Base-by-base conservation (phyloP, 2,888 invertebrate species). In the Hirtodrosophila duncani region DNA sequence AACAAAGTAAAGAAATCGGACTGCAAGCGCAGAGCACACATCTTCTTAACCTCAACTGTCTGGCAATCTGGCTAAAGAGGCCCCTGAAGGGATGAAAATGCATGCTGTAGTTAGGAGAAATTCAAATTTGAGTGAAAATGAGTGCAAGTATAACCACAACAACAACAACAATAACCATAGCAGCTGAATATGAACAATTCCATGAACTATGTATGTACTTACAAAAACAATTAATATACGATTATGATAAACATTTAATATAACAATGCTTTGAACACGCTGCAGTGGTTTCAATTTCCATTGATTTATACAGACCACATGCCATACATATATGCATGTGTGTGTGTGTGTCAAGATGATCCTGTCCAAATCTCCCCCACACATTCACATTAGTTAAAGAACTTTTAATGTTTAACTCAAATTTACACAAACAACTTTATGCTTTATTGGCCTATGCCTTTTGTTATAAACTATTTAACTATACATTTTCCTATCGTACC, bases 361-460 rank as follows among this genome's bases (percentile, higher is more conserved):
- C n/a, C 24, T 13, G 3, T 20, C 1, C 10, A 14, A 6, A 7
- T 13, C 11, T 6, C 43, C 13, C 17, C 11, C 16, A 11, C 16
- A 20, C 18, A 45, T n/a, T n/a, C 13, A 26, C 20, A 51, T 43
- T 37, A 24, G 33, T 36, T 44, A 6, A 52, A 24, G 24, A 29
- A 34, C 18, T 17, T 24, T 13, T 16, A 33, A 33, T 43, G 17
- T 16, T 26, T 24, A 44, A 33, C 38, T 14, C 14, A 4, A 41
- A 38, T 52, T 51, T 34, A 45, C 33, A 21, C 26, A 30, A 18
- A 33, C n/a, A 16, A 37, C 29, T 36, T 37, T 48, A 39, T 36
- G 45, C 57, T 57, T 63, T 44, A 49, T 57, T 48, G 61, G 57
- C 68, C 61, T 51, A 37, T 9, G 68, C 57, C 65, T 66, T 51